A percentile compares a stretch with the other conserved stretches of the same genome.
Conservation (phyloP, 2,888 invertebrate genomes). For the Bombyx huttoni region DNA sequence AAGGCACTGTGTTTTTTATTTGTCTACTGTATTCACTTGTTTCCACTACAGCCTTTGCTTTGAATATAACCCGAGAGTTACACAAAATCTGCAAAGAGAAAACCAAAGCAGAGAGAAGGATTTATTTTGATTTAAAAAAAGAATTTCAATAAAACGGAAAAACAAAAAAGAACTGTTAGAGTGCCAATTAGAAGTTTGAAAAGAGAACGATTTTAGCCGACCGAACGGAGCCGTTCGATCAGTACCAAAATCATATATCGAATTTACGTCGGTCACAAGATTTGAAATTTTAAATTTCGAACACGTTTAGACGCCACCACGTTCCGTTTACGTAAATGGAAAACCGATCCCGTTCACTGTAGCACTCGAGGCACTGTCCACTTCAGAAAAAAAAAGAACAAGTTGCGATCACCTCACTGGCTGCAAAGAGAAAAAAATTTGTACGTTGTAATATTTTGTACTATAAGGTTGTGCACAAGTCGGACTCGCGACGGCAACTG, state of each 20-base stretch:
- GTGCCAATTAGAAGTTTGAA: conserved; percentile 20
- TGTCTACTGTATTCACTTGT: conserved; percentile 49
- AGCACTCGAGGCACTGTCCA: conserved; percentile 56
- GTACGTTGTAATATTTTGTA: conserved; percentile 61
- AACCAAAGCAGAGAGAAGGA: conserved; percentile 50
- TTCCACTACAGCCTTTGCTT: conserved; percentile 38
- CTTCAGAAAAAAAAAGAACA: conserved; percentile 30
- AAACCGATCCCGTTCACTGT: conserved; percentile 30
- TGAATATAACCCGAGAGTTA: conserved; percentile 22
- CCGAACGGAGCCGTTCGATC: conserved; percentile 40
- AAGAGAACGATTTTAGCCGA: conserved; percentile 41
- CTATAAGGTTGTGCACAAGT: conserved; percentile 62
- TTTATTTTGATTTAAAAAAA: conserved; percentile 29
- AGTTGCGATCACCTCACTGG: conserved; percentile 54
- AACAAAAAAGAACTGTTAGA: not conserved
- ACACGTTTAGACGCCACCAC: conserved; percentile 26
- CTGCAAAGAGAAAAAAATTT: conserved; percentile 42
- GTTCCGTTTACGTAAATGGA: conserved; percentile 27
- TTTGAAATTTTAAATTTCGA: conserved; percentile 26
- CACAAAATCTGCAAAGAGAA: conserved; percentile 61
- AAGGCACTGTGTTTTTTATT: conserved; percentile 54
- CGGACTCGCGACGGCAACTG: conserved; percentile 45
- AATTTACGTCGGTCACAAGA: conserved; percentile 34
- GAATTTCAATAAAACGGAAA: not conserved
- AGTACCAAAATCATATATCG: conserved; percentile 41